Base-by-base conservation (phyloP, 37 sponge, comb jelly and placozoan genomes). In the Hormiphora californensis region DNA sequence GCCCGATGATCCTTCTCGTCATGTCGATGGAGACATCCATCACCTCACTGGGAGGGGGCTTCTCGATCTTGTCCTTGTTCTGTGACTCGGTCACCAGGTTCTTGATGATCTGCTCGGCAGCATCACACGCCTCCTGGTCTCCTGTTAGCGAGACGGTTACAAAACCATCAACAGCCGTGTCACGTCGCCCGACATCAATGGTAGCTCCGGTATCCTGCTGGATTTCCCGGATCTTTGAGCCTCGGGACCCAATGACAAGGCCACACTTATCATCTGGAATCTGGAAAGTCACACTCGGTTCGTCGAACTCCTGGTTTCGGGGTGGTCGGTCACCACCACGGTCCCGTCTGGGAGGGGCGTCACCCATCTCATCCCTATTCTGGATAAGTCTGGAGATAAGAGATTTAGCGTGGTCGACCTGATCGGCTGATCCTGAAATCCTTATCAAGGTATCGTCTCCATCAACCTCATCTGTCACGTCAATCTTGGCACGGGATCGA, bases 221-320 rank as follows among this genome's bases (percentile, higher is more conserved):
- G 25, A 73, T 73, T 28, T 73, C 81, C 22, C 81, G 81, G 46
- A 73, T 73, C 46, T 73, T 73, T 23, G 81, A 39, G 1, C 81
- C 81, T n/a, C 81, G 41, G 2, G 81, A 39, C 1, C 81, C 81
- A 17, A 73, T 73, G 46, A 73, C 81, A n/a, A 73, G 25, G 21
- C 81, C 81, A 32, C 81, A 27, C 23, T 73, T 73, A 21, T 73
- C 81, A n/a, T 73, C 81, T 4, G 81, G 81, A 36, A 73, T 73
- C 44, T 38, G 1, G 46, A 73, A 73, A 21, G 40, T 46, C 25
- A 36, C 46, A n/a, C 28, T 39, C 1, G 5, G 25, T 4, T 41
- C 81, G 38, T 12, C 44, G 4, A 43, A 43, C 25, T 11, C 22
- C 1, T 43, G 15, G 1, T n/a, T 37, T 4, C 25, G 81, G 7